phyloP scores from a whole-genome alignment of 2,113 vertebrate genomes.

The Onychorhynchus coronatus region DNA sequence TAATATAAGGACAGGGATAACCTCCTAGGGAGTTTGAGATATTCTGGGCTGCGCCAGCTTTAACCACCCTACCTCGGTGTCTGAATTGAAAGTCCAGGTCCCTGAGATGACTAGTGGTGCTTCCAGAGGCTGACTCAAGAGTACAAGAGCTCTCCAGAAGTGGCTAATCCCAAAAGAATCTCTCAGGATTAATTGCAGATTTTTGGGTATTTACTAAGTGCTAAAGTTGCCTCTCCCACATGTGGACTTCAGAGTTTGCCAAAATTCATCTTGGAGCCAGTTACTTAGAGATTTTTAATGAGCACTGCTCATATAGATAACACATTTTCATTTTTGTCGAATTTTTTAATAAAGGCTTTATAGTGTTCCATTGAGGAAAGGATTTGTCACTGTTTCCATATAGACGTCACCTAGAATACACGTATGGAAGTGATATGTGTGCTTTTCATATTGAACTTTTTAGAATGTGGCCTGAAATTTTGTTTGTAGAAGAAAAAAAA shows the following conservation, averaged over 20 bases:
- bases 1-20: background rate
- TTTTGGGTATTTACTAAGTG: background rate
- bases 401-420: background rate
- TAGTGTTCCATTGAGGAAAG: background rate
- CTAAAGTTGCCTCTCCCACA: constrained; percentile 35
- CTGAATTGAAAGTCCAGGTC: background rate
- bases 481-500: background rate
- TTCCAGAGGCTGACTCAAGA: background rate
- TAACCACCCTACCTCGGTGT: background rate
- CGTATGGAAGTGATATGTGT: background rate
- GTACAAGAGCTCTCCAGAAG: background rate
- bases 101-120: background rate
- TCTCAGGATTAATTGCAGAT: background rate
- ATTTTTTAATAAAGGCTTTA: constrained; percentile 2
- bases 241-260: constrained; percentile 43
- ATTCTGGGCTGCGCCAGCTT: background rate
- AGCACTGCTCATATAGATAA: background rate
- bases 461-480: background rate
- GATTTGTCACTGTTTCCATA: background rate
- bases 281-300: constrained; percentile 37
- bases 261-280: constrained; percentile 31
- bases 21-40: background rate
- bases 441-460: background rate
- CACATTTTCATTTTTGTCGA: constrained; percentile 18
- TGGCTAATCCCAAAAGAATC: background rate